Base-by-base conservation (phyloP, 1,140 invertebrate genomes). In the Druon quercuslanigerum region DNA sequence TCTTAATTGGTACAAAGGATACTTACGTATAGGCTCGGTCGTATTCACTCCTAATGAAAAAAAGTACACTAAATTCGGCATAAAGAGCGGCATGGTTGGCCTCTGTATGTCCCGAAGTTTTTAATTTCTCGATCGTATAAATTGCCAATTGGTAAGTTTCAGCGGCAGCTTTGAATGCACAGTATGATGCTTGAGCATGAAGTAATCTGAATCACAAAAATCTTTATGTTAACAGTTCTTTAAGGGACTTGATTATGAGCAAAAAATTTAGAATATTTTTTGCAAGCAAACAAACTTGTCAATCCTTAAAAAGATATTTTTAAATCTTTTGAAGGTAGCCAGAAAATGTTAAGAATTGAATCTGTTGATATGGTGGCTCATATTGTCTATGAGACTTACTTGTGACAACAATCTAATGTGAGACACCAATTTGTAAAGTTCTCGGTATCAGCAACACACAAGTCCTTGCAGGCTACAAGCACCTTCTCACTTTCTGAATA, bases 41-140 rank as follows among this genome's bases (percentile, higher is more conserved):
- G 91, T 97, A 97, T 91, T 96, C 95, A 90, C 96, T 96, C 86
- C 95, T 94, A 81, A 94, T 93, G 92, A 96, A 97, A 89, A 94
- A 94, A 77, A 97, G 91, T 73, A 94, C 92, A 85, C 96, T 96
- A 88, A 96, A 96, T 91, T 96, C 95, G 79, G 94, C 94, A 88
- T 95, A 96, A 14, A 96, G 91, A 33, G 94, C 94, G 74, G 96
- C 95, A 71, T 94, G 91, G 90, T 94, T 95, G 52, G 92, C 92
- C 54, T 88, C 83, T 40, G 90, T 88, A 51, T 92, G 90, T 7
- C 87, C 82, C 33, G 86, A 81, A 46, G 85, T 78, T 70, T 91
- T 85, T 56, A 94, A 84, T 82, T 93, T 87, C 17, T 93, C 87
- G 73, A 95, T 89, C 17, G 94, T 90, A 56, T 91, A 79, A 71